Conservation (phyloP, 2,888 invertebrate species). For the Hoplodrina ambigua region DNA sequence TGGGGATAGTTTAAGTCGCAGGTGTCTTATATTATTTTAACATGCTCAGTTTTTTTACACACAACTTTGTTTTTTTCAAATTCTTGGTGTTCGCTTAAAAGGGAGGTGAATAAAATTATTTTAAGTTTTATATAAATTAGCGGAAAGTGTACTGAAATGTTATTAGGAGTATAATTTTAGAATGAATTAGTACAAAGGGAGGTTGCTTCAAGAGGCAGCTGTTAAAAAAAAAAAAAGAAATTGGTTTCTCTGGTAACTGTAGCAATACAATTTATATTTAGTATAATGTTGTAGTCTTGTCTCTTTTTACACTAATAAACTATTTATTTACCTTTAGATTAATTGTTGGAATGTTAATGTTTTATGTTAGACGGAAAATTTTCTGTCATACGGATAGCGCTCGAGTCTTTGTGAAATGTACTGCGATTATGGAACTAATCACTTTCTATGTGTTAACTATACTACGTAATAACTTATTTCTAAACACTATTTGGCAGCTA, state of each 20-base stretch:
- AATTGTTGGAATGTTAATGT: slow-evolving; percentile 83
- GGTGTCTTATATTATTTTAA: slow-evolving; percentile 70
- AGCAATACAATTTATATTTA: slow-evolving; percentile 78
- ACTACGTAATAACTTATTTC: slow-evolving; percentile 30
- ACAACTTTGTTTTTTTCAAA: slow-evolving; percentile 47
- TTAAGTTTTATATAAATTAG: slow-evolving; percentile 66
- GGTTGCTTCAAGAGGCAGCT: slow-evolving; percentile 74
- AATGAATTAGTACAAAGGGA: slow-evolving; percentile 81
- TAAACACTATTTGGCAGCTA: slow-evolving; percentile 21
- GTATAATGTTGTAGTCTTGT: slow-evolving; percentile 77
- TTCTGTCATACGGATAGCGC: slow-evolving; percentile 61
- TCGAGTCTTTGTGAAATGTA: slow-evolving; percentile 62
- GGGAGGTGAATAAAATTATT: slow-evolving; percentile 43
- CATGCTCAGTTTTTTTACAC: slow-evolving; percentile 70
- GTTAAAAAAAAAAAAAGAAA: slow-evolving; percentile 65
- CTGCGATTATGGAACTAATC: slow-evolving; percentile 46
- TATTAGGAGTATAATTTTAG: slow-evolving; percentile 67
- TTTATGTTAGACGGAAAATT: slow-evolving; percentile 74
- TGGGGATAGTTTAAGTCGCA: slow-evolving; percentile 74
- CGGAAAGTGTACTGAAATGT: slow-evolving; percentile 68
- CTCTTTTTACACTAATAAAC: slow-evolving; percentile 72
- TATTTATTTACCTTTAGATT: slow-evolving; percentile 80
- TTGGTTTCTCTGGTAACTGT: slow-evolving; percentile 81
- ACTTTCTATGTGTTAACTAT: slow-evolving; percentile 28
- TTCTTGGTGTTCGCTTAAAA: slow-evolving; percentile 58